Conservation (phyloP, 2,113 vertebrate genomes). For the Coreoperca whiteheadi region DNA sequence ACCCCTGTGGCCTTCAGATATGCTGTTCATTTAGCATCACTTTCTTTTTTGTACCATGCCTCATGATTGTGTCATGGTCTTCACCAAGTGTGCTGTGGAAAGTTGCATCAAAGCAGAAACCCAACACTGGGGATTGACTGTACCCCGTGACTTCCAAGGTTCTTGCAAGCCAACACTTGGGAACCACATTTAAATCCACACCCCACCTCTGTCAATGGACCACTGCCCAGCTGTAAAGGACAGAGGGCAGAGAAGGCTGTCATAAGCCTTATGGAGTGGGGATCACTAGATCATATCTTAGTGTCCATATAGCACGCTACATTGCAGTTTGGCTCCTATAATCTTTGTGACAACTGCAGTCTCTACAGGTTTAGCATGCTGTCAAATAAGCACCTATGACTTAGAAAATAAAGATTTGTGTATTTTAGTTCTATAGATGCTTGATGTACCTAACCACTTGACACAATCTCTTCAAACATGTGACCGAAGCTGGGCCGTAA, state of each 20-base stretch:
- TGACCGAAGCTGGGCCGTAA: too few relatives aligned
- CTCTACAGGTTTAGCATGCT: not conserved
- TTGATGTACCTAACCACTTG: not conserved
- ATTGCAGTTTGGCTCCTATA: not conserved
- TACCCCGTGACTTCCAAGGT: constrained; percentile 49
- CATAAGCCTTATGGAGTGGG: constrained; percentile 12
- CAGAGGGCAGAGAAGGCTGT: constrained; percentile 55
- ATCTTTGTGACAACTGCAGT: constrained; percentile 32
- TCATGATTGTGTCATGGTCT: not conserved
- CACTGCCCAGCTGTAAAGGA: constrained; percentile 49
- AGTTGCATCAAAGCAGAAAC: constrained; percentile 67
- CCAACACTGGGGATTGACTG: constrained; percentile 65
- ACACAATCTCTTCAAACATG: not conserved
- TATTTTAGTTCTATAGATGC: not conserved
- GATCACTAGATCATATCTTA: constrained; percentile 26
- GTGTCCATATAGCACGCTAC: not conserved
- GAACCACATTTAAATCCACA: constrained; percentile 48
- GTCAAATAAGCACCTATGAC: not conserved
- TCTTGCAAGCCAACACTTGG: constrained; percentile 54
- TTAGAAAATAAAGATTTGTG: not conserved
- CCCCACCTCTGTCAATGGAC: constrained; percentile 5
- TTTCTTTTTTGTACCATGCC: not conserved
- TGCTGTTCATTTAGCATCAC: not conserved
- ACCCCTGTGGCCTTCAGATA: not conserved
- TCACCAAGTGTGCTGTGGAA: constrained; percentile 38